Base-by-base conservation (phyloP, 2,888 invertebrate genomes). In the Perizoma affinitatum region DNA sequence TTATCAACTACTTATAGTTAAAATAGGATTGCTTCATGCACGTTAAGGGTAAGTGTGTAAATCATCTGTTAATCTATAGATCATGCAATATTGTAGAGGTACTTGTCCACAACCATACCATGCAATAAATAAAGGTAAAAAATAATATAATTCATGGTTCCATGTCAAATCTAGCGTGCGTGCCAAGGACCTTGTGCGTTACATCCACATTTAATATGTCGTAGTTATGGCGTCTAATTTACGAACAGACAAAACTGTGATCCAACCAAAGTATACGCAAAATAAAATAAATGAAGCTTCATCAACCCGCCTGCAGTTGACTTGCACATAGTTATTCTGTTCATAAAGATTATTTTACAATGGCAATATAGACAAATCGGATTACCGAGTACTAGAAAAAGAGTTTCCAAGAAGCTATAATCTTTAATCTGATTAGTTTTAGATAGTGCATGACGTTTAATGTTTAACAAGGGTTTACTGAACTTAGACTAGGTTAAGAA, bases 181-280 rank as follows among this genome's bases (percentile, higher is more conserved):
- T 75, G 74, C 78, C 75, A 73, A 72, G 73, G 76, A 76, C 76
- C 78, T 73, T 74, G 84, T 83, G 84, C 82, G 66, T 75, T 71
- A 80, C 79, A 75, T 73, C 68, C 78, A 82, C 79, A 77, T 72
- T 65, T 68, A 66, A 66, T 60, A 74, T 71, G 70, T 72, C 65
- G 83, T 80, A 84, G 84, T 83, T 84, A 84, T 84, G 84, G 84
- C 84, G 79, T 77, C 69, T 68, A 63, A 72, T 80, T 82, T 81
- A 78, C 74, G 79, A 80, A 82, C 80, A 79, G 78, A 79, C 54
- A 65, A 70, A 63, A 67, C 63, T 48, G 58, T 63, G 63, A 56
- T 57, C 66, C 54, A 62, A 64, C 61, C 66, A 68, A 65, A 71
- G 60, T 54, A 50, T 68, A 72, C 49, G 75, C 77, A 79, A 82